Evolutionary conservation across 1,140 invertebrate genomes (phyloP).

Genomic region (Drosophila subobscura): DNA sequence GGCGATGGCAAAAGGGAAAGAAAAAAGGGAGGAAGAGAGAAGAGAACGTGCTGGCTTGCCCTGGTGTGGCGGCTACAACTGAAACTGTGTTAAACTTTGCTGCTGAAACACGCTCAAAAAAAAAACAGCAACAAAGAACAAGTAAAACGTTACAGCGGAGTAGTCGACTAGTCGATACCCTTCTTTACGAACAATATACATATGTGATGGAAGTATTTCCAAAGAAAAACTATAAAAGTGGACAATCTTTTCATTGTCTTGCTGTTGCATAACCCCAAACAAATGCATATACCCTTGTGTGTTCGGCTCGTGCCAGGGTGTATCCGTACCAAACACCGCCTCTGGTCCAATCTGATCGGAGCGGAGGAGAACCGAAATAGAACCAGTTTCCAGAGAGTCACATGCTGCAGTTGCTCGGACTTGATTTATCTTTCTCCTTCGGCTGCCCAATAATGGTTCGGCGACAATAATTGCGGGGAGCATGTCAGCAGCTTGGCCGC

Average conservation of each 20-base stretch:
- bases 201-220: too few species aligned
- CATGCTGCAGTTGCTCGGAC: constrained; percentile 52
- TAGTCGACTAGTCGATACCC: too few species aligned
- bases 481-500: constrained; percentile 6
- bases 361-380: constrained; percentile 27
- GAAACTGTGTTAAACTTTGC: constrained; percentile 41
- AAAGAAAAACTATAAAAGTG: constrained; percentile 4
- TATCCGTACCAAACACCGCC: constrained; percentile 12
- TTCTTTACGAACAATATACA: not conserved
- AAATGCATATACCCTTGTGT: not conserved
- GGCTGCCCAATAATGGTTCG: constrained; percentile 39
- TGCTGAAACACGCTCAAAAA: constrained; percentile 39
- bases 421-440: constrained; percentile 44
- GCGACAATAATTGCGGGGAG: constrained; percentile 28
- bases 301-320: too few species aligned
- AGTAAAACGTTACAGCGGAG: not conserved
- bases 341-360: constrained; percentile 1
- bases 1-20: constrained; percentile 10
- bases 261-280: too few species aligned
- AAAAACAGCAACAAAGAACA: constrained; percentile 21
- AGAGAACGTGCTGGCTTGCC: constrained; percentile 26
- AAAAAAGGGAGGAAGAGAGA: not conserved
- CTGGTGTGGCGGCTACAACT: constrained; percentile 34
- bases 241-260: too few species aligned
- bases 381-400: constrained; percentile 54